Conservation (phyloP, 2,797 vertebrate species). For the Ptychadena robeensis region DNA sequence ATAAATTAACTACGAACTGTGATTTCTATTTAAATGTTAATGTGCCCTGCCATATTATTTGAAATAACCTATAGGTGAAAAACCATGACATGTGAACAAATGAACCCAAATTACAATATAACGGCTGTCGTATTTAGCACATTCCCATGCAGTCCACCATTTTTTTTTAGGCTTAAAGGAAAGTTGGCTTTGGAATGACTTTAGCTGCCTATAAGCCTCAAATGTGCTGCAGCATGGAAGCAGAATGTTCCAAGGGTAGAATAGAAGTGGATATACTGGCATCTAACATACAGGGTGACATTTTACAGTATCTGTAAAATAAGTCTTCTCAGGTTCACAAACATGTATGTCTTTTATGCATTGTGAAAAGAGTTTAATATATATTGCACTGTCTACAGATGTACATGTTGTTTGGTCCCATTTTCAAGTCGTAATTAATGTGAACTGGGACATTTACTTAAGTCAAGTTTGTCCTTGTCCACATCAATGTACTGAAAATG, state of each 20-base stretch:
- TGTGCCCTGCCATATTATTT: slow-evolving; percentile 3
- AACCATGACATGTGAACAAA: neutral
- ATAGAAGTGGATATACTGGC: slow-evolving; percentile 52
- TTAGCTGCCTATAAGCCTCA: slow-evolving; percentile 66
- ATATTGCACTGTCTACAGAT: slow-evolving; percentile 74
- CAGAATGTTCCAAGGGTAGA: slow-evolving; percentile 64
- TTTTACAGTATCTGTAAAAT: slow-evolving; percentile 66
- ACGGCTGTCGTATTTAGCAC: neutral
- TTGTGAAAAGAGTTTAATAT: slow-evolving; percentile 73
- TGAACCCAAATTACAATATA: neutral
- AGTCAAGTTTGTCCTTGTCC: neutral
- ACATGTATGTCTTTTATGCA: slow-evolving; percentile 71
- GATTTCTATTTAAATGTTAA: neutral
- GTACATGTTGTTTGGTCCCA: slow-evolving; percentile 66
- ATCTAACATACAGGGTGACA: slow-evolving; percentile 69
- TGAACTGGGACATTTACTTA: neutral
- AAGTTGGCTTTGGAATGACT: slow-evolving; percentile 63
- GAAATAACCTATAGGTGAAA: neutral
- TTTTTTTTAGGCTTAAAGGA: slow-evolving; percentile 5
- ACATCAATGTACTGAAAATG: slow-evolving; percentile 33
- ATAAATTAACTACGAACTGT: slow-evolving; percentile 12
- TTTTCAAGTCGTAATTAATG: slow-evolving; percentile 21
- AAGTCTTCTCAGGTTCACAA: slow-evolving; percentile 78
- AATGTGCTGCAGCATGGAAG: slow-evolving; percentile 66
- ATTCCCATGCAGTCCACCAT: neutral